Percentiles rank a stretch among this genome's conserved stretches.
These are phyloP conservation scores for Pemphredon lugubris DNA, from an alignment of 2,888 invertebrate genomes.

Conservation along the genomic window DNA sequence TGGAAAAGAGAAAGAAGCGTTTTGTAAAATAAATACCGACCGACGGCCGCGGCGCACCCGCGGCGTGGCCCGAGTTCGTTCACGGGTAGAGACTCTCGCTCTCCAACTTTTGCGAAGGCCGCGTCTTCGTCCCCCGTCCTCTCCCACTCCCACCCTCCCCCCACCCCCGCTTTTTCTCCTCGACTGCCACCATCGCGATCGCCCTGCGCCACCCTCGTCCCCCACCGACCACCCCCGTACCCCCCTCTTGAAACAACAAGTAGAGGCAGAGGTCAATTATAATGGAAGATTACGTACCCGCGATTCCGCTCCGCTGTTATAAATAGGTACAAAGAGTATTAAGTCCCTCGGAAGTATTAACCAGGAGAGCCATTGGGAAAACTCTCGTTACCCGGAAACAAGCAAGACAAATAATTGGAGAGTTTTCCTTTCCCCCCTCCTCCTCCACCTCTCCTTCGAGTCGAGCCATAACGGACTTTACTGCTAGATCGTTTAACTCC, in stretches of 20 bases:
- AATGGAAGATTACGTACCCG: constrained; percentile 62
- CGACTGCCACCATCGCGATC: constrained; percentile 10
- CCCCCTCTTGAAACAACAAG: constrained; percentile 41
- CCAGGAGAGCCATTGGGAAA: constrained; percentile 60
- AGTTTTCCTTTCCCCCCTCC: constrained; percentile 44
- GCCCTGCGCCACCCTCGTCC: constrained; percentile 2
- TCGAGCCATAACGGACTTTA: constrained; percentile 6
- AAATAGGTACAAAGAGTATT: constrained; percentile 63
- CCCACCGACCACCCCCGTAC: not conserved
- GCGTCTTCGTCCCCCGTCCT: constrained; percentile 12
- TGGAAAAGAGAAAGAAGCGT: constrained; percentile 67
- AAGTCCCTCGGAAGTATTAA: constrained; percentile 59
- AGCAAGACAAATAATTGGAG: constrained; percentile 57
- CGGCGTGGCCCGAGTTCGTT: constrained; percentile 11
- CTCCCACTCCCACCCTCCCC: not conserved
- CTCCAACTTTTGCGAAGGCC: constrained; percentile 41
- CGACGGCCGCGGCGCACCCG: constrained; percentile 38
- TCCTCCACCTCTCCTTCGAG: not conserved
- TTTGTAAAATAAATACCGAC: constrained; percentile 70
- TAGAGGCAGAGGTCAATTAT: constrained; percentile 61
- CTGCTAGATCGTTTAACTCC: not conserved
- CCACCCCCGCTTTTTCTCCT: not conserved
- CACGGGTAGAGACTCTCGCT: constrained; percentile 18
- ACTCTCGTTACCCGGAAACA: constrained; percentile 52
- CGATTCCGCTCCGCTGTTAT: constrained; percentile 56